phyloP scores from a whole-genome alignment of 2,797 vertebrate genomes.

The Lycodopsis pacificus region DNA sequence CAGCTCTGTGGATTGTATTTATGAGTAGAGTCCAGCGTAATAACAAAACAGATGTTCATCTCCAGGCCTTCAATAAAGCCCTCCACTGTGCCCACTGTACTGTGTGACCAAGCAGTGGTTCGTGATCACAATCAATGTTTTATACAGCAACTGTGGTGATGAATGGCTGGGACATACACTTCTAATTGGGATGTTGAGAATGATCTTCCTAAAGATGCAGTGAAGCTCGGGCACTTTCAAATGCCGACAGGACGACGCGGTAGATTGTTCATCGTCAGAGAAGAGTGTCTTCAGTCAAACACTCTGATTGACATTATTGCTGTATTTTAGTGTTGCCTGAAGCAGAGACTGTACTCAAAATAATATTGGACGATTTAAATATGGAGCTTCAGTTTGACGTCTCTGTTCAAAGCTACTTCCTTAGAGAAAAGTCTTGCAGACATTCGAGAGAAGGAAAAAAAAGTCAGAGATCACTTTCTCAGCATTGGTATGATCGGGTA shows the following conservation, averaged over 20 bases:
- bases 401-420: conserved; percentile 3
- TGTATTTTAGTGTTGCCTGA: neutral
- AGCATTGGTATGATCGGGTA: conserved; percentile 42
- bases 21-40: conserved; percentile 33
- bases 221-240: conserved; percentile 29
- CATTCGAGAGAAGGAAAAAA: neutral
- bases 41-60: conserved; percentile 39
- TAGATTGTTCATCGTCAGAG: conserved; percentile 23
- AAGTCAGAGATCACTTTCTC: conserved; percentile 64
- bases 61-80: conserved; percentile 36
- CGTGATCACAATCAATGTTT: conserved; percentile 73
- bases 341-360: neutral
- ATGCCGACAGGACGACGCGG: conserved; percentile 30
- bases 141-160: conserved; percentile 62
- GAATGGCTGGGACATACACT: conserved; percentile 69
- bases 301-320: conserved; percentile 17
- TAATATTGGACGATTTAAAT: neutral
- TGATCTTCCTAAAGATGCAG: conserved; percentile 24
- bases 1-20: conserved; percentile 29
- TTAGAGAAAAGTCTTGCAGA: neutral
- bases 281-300: conserved; percentile 9
- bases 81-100: conserved; percentile 41
- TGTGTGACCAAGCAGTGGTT: conserved; percentile 49
- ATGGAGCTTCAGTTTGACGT: conserved; percentile 5
- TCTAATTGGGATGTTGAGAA: conserved; percentile 74